Evolutionary conservation across 2,888 invertebrate species (phyloP).

Genomic region (Drosophila kanekoi): DNA sequence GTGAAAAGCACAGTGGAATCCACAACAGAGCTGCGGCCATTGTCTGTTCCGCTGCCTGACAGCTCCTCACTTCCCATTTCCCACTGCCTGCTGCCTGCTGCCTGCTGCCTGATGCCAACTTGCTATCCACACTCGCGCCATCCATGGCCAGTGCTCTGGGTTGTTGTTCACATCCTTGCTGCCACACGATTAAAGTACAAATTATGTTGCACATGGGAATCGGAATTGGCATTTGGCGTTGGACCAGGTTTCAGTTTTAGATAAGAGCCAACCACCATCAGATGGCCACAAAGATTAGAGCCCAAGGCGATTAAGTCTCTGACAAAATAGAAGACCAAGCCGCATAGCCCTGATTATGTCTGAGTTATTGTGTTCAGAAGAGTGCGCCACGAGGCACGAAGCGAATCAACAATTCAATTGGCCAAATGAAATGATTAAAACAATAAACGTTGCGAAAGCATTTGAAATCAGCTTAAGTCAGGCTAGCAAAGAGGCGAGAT

Average conservation of each 20-base stretch:
- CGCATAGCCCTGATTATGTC: conserved; percentile 10
- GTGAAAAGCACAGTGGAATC: conserved; percentile 26
- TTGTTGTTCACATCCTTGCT: conserved; percentile 22
- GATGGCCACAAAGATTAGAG: conserved; percentile 28
- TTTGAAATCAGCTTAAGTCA: background rate
- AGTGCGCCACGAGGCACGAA: conserved; percentile 5
- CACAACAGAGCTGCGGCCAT: conserved; percentile 24
- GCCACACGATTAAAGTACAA: conserved; percentile 68
- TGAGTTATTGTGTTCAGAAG: conserved; percentile 24
- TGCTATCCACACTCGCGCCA: too few relatives aligned
- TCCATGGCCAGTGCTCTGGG: background rate
- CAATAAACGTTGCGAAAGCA: background rate
- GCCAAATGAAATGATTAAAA: conserved; percentile 11
- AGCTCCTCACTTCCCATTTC: background rate
- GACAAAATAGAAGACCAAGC: conserved; percentile 1
- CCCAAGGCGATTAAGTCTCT: conserved; percentile 14
- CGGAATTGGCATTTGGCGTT: conserved; percentile 42
- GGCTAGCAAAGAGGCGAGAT: background rate
- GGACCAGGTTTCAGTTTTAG: conserved; percentile 23
- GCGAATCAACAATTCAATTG: conserved; percentile 34
- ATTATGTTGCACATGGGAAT: conserved; percentile 73
- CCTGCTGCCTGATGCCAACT: too few relatives aligned
- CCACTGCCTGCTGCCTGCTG: background rate
- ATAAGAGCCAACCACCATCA: conserved; percentile 27
- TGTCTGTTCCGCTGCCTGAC: conserved; percentile 20